Conservation (phyloP, 1,140 invertebrate species). For the Achatina immaculata region DNA sequence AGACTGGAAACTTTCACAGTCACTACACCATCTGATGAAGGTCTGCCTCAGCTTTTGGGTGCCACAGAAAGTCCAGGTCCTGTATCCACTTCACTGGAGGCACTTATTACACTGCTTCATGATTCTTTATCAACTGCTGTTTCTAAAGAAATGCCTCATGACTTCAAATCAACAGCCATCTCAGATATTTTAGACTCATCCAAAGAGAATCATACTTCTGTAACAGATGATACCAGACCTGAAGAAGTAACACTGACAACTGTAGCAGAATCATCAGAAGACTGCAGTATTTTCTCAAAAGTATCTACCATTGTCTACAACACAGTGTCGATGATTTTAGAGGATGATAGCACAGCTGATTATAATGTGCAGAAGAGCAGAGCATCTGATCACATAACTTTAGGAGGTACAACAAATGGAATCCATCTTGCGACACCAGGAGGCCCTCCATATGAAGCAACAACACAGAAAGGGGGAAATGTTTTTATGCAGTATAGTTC, state of each 20-base stretch:
- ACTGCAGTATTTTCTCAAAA: background rate
- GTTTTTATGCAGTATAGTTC: background rate
- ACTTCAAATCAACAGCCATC: background rate
- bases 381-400: background rate
- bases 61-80: background rate
- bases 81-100: background rate
- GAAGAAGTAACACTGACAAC: conserved; percentile 2
- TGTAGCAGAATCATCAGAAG: background rate
- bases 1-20: background rate
- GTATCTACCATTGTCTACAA: background rate
- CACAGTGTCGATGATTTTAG: background rate
- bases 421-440: background rate
- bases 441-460: background rate
- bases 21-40: background rate
- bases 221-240: background rate
- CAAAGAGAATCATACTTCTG: background rate
- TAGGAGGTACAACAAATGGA: background rate
- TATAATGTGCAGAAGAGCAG: background rate
- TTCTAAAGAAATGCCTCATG: background rate
- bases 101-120: background rate
- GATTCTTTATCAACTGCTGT: background rate
- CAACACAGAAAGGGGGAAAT: background rate
- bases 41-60: background rate
- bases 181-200: background rate
- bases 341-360: background rate